phyloP scores from a whole-genome alignment of 2,797 vertebrate genomes.

The Diplodus sargus region DNA sequence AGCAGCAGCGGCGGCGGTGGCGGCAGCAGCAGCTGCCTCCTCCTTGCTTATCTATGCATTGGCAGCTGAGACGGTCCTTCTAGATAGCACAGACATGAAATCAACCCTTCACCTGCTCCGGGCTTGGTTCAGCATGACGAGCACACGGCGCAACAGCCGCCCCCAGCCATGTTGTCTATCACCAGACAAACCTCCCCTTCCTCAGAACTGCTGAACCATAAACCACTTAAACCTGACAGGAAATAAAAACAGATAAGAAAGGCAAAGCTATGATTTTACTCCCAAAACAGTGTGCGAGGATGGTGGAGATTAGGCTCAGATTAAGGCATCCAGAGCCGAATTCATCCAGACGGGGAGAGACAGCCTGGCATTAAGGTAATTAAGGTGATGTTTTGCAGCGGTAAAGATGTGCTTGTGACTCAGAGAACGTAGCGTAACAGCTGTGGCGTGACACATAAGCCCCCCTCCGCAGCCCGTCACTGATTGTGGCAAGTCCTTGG shows the following conservation, averaged over 20 bases:
- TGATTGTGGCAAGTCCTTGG: slow-evolving; percentile 82
- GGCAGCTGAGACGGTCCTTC: slow-evolving; percentile 72
- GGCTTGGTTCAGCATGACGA: slow-evolving; percentile 56
- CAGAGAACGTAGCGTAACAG: slow-evolving; percentile 62
- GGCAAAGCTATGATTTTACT: slow-evolving; percentile 53
- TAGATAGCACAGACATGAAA: slow-evolving; percentile 76
- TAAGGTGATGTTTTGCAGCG: slow-evolving; percentile 70
- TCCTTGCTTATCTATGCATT: slow-evolving; percentile 67
- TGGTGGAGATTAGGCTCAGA: slow-evolving; percentile 49
- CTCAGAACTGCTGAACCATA: slow-evolving; percentile 68
- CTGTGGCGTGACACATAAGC: slow-evolving; percentile 74
- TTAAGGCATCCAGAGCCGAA: slow-evolving; percentile 50
- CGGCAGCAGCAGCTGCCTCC: slow-evolving; percentile 60
- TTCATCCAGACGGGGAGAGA: slow-evolving; percentile 38
- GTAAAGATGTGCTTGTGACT: slow-evolving; percentile 62
- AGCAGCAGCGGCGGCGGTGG: neutral
- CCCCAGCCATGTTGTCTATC: slow-evolving; percentile 68
- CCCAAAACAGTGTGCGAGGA: slow-evolving; percentile 38
- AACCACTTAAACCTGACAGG: slow-evolving; percentile 73
- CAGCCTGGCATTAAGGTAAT: slow-evolving; percentile 65
- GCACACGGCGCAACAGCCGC: slow-evolving; percentile 55
- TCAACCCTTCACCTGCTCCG: slow-evolving; percentile 74
- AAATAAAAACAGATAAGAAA: slow-evolving; percentile 65
- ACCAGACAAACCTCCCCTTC: slow-evolving; percentile 54
- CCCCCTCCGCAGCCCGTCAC: slow-evolving; percentile 60